phyloP scores from a whole-genome alignment of 2,888 invertebrate genomes.

The Ctena decussata region DNA sequence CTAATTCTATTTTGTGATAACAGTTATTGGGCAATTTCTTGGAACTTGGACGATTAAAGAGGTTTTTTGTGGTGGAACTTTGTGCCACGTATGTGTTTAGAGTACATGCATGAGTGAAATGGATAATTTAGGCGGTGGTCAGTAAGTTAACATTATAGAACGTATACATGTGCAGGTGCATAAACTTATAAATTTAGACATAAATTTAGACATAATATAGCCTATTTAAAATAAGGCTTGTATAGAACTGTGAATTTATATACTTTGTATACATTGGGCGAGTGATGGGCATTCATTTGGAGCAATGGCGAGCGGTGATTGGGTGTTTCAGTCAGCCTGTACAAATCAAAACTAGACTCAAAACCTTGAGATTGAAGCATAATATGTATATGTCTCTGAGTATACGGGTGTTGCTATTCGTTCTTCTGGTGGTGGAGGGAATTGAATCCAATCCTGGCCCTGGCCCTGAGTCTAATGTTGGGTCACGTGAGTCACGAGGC shows the following conservation, averaged over 20 bases:
- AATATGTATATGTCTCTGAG: background rate
- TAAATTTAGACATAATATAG: background rate
- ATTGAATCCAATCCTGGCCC: background rate
- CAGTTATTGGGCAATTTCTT: too few species aligned
- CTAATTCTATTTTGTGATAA: too few species aligned
- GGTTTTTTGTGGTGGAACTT: background rate
- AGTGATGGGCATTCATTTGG: background rate
- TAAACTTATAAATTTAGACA: too few species aligned
- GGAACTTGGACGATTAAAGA: background rate
- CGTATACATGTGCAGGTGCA: background rate
- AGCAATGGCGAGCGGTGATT: background rate
- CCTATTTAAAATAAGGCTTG: background rate
- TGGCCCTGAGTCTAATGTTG: background rate
- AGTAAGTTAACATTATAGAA: background rate
- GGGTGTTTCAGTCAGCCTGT: background rate
- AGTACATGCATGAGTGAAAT: background rate
- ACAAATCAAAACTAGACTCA: background rate
- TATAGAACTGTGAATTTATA: background rate
- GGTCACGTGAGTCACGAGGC: background rate
- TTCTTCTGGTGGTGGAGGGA: background rate
- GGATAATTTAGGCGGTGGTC: background rate
- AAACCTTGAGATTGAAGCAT: background rate
- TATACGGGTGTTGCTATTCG: background rate
- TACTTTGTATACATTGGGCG: background rate
- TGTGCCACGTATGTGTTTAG: background rate